These are phyloP conservation scores for Cephus nigrinus DNA, from an alignment of 2,888 invertebrate genomes.

Conservation along the genomic window DNA sequence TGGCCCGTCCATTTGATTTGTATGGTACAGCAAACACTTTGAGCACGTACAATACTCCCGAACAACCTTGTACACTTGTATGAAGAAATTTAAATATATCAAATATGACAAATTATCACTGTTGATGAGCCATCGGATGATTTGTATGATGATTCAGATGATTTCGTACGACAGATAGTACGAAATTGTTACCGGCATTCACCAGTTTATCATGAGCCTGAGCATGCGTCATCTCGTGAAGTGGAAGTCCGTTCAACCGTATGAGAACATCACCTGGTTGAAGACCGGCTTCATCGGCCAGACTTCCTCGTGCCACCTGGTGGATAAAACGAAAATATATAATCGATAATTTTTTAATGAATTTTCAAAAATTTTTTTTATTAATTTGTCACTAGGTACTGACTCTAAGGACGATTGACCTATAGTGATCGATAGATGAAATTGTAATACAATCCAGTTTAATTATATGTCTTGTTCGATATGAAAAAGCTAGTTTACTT, in stretches of 20 bases:
- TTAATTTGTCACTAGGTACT: not conserved
- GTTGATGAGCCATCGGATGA: not conserved
- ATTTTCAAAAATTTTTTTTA: not conserved
- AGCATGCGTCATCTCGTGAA: slow-evolving; percentile 33
- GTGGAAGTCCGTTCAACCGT: slow-evolving; percentile 35
- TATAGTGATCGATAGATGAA: not conserved
- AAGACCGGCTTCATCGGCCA: slow-evolving; percentile 38
- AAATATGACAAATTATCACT: not conserved
- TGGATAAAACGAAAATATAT: not conserved
- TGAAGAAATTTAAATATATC: not conserved
- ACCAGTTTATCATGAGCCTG: slow-evolving; percentile 34
- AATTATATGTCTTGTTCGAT: not conserved
- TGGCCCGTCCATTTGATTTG: not conserved
- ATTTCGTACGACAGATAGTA: slow-evolving; percentile 29
- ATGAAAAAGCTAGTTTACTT: not conserved
- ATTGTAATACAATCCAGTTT: not conserved
- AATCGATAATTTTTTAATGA: not conserved
- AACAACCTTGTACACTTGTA: not conserved
- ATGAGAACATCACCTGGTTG: slow-evolving; percentile 40
- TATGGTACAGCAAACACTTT: not conserved
- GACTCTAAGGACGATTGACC: not conserved
- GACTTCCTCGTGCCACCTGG: slow-evolving; percentile 38
- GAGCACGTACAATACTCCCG: not conserved
- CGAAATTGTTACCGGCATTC: slow-evolving; percentile 34
- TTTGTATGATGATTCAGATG: slow-evolving; percentile 7